phyloP scores from a whole-genome alignment of 2,888 invertebrate species.

The Scotopteryx bipunctaria region DNA sequence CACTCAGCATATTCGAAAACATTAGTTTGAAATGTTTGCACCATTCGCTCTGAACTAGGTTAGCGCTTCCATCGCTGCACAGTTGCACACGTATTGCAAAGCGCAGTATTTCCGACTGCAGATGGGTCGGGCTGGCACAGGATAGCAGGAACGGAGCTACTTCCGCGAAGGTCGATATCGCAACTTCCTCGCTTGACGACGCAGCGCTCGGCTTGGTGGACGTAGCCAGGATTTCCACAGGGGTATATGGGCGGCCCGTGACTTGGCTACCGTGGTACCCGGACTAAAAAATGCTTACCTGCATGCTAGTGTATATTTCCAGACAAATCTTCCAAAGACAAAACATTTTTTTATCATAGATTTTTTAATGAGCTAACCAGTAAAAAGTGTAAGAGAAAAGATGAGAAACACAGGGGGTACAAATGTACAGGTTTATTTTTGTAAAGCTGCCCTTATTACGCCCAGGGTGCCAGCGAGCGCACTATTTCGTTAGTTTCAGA shows the following conservation, averaged over 20 bases:
- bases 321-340: too few species aligned
- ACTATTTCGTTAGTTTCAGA: slow-evolving; percentile 18
- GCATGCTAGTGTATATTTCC: too few species aligned
- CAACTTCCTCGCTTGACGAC: slow-evolving; percentile 47
- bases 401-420: too few species aligned
- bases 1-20: neutral
- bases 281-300: too few species aligned
- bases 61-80: slow-evolving; percentile 10
- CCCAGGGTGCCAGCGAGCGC: slow-evolving; percentile 8
- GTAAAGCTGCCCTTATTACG: slow-evolving; percentile 9
- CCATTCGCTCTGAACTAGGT: slow-evolving; percentile 19
- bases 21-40: neutral
- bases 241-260: neutral
- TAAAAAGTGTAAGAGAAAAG: too few species aligned
- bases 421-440: too few species aligned
- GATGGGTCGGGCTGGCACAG: slow-evolving; percentile 28
- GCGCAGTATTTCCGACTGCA: slow-evolving; percentile 28
- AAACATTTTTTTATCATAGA: too few species aligned
- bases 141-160: slow-evolving; percentile 41
- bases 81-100: slow-evolving; percentile 17
- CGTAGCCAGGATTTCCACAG: slow-evolving; percentile 7
- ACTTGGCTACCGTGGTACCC: too few species aligned
- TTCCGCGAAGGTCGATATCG: slow-evolving; percentile 59
- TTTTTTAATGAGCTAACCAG: too few species aligned
- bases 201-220: slow-evolving; percentile 2